Percentiles rank a stretch among this genome's conserved stretches.
Evolutionary conservation across 2,888 invertebrate genomes (phyloP).

Genomic region (Microchrysa polita): DNA sequence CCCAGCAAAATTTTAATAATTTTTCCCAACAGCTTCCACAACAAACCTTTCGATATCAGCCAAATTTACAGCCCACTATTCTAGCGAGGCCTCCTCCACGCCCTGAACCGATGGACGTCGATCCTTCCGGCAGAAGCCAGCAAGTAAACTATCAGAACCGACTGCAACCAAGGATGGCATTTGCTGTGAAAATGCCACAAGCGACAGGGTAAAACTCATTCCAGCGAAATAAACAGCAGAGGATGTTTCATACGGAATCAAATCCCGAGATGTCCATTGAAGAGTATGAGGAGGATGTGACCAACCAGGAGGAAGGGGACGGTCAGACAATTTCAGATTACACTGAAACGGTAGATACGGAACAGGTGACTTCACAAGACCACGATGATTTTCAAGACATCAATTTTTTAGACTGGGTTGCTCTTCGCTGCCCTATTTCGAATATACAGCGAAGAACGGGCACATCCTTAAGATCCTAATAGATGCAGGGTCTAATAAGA

Average conservation of each 20-base stretch:
- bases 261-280: neutral
- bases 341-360: neutral
- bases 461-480: too few relatives aligned
- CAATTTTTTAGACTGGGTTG: too few relatives aligned
- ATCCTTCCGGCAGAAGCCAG: too few relatives aligned
- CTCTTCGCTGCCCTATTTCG: too few relatives aligned
- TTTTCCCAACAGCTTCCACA: too few relatives aligned
- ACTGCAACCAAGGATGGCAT: neutral
- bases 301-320: neutral
- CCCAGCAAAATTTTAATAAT: too few relatives aligned
- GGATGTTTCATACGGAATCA: neutral
- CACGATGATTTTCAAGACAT: slow-evolving; percentile 34
- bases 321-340: neutral
- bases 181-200: neutral
- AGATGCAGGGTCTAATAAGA: too few relatives aligned
- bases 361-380: neutral
- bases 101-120: too few relatives aligned
- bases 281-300: neutral
- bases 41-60: too few relatives aligned
- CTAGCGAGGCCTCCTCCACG: too few relatives aligned
- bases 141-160: slow-evolving; percentile 1
- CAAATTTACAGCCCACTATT: too few relatives aligned
- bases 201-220: neutral
- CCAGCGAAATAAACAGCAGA: neutral
- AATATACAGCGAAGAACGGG: too few relatives aligned